A percentile compares a stretch with the other conserved stretches of the same genome.
Conservation (phyloP, 2,113 vertebrate genomes). For the Cairina moschata region DNA sequence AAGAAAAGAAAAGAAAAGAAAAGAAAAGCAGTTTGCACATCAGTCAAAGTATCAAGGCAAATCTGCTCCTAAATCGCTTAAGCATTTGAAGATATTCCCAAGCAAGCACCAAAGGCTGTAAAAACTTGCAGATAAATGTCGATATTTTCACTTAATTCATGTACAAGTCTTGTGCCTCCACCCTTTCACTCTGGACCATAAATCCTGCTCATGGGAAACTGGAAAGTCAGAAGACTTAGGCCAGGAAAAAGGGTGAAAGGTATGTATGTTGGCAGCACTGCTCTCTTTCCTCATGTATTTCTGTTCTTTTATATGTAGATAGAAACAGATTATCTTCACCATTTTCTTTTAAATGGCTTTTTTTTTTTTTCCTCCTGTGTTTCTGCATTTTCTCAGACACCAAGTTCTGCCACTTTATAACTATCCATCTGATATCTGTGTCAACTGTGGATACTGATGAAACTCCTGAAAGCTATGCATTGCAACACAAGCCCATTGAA, state of each 20-base stretch:
- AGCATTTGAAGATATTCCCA: not conserved
- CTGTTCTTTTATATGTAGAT: not conserved
- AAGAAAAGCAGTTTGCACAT: not conserved
- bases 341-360: not conserved
- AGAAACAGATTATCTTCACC: not conserved
- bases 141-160: not conserved
- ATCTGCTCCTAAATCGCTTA: not conserved
- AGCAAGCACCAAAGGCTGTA: fast-evolving
- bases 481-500: not conserved
- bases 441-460: not conserved
- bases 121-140: fast-evolving
- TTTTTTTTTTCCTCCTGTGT: not conserved
- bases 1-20: not conserved
- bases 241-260: not conserved
- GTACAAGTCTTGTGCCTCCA: not conserved
- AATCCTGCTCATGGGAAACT: fast-evolving
- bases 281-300: not conserved
- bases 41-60: not conserved
- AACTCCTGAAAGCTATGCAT: not conserved
- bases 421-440: not conserved
- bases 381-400: not conserved
- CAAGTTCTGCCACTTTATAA: not conserved
- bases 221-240: fast-evolving
- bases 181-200: fast-evolving
- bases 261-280: not conserved